phyloP scores from a whole-genome alignment of 2,113 vertebrate genomes.

The Clarias macrocephalus region DNA sequence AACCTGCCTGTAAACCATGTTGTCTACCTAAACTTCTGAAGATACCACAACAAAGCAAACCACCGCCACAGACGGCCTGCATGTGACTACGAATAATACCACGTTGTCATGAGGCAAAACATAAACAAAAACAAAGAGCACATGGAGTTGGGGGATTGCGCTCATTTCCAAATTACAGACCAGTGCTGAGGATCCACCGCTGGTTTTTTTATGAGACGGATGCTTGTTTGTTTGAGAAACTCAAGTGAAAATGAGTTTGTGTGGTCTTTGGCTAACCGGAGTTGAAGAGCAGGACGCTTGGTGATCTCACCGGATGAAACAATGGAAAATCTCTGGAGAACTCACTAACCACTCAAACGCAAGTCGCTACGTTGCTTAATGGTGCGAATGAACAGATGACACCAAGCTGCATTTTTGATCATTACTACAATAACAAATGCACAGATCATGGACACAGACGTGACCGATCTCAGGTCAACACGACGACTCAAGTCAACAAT shows the following conservation, averaged over 20 bases:
- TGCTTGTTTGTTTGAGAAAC: constrained; percentile 34
- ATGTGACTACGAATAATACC: constrained; percentile 46
- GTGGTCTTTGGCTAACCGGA: constrained; percentile 33
- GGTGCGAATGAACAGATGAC: background rate
- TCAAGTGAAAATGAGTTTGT: constrained; percentile 24
- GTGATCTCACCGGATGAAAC: constrained; percentile 21
- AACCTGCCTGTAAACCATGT: background rate
- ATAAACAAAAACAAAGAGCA: constrained; percentile 38
- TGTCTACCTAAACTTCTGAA: constrained; percentile 46
- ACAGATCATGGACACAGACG: background rate
- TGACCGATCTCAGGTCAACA: too few relatives aligned
- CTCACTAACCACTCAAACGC: background rate
- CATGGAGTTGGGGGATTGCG: constrained; percentile 25
- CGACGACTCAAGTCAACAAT: too few relatives aligned
- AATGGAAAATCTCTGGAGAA: constrained; percentile 26
- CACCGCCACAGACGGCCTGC: constrained; percentile 16
- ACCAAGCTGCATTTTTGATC: background rate
- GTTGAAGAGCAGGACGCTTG: constrained; percentile 16
- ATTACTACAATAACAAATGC: background rate
- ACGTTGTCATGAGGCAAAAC: constrained; percentile 40
- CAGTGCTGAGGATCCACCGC: constrained; percentile 31
- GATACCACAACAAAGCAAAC: constrained; percentile 52
- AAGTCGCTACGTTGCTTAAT: too few relatives aligned
- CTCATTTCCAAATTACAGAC: constrained; percentile 44
- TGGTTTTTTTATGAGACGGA: constrained; percentile 22